Evolutionary conservation across 53 echinoderm and acorn worm species (phyloP).

Genomic region (Pentamera pediparva): DNA sequence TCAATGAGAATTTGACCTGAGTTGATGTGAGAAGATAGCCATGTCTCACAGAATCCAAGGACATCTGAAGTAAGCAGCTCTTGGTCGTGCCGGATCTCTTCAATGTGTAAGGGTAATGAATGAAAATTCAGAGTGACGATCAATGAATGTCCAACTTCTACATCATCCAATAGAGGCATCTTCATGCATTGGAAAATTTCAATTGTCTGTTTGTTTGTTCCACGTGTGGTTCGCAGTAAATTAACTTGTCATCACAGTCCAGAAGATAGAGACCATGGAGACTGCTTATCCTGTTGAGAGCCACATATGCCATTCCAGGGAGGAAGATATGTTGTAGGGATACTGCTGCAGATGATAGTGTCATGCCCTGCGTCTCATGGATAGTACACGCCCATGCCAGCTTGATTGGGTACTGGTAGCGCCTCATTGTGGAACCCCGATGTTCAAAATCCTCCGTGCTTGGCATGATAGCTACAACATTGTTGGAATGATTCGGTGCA

Average conservation of each 20-base stretch:
- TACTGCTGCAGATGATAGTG: neutral
- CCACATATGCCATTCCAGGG: too few species aligned
- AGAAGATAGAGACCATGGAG: constrained; percentile 11
- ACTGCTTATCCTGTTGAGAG: constrained; percentile 3
- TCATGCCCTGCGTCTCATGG: constrained; percentile 26
- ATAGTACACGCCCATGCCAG: constrained; percentile 23
- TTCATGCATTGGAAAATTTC: neutral
- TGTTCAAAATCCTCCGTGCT: neutral
- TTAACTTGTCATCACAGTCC: constrained; percentile 13
- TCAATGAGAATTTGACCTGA: too few species aligned
- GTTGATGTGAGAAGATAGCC: neutral
- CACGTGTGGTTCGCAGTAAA: constrained; percentile 18
- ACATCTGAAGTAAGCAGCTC: neutral
- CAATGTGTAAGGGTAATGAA: neutral
- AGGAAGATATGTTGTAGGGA: neutral
- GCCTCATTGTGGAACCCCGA: neutral
- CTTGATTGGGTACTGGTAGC: constrained; percentile 16
- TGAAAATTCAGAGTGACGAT: neutral
- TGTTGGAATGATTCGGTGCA: neutral
- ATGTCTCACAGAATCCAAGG: constrained; percentile 5
- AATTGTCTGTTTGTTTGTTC: neutral
- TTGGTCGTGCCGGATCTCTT: neutral
- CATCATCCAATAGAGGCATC: neutral
- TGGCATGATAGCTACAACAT: too few species aligned
- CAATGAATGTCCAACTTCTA: neutral